phyloP scores from a whole-genome alignment of 2,797 vertebrate species.

The Phoebastria nigripes region DNA sequence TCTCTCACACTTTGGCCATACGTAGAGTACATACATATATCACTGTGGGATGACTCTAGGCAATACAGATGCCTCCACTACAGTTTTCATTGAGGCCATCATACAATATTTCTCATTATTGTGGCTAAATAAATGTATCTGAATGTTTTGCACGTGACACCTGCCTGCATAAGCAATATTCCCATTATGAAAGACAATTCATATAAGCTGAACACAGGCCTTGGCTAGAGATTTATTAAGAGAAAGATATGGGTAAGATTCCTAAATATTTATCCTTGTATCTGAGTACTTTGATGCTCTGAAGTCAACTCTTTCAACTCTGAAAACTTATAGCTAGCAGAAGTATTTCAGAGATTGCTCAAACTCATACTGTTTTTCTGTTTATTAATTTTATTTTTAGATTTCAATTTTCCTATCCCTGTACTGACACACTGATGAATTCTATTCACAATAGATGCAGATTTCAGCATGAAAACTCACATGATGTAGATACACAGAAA shows the following conservation, averaged over 20 bases:
- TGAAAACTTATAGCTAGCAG: not conserved
- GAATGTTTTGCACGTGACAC: not conserved
- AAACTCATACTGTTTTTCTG: not conserved
- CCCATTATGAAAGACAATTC: not conserved
- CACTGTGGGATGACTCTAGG: not conserved
- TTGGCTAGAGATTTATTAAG: not conserved
- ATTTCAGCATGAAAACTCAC: not conserved
- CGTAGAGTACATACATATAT: not conserved
- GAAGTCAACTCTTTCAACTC: not conserved
- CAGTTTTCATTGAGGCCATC: not conserved
- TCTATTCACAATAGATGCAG: not conserved
- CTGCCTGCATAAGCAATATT: not conserved
- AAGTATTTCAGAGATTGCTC: not conserved
- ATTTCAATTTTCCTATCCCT: not conserved
- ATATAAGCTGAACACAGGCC: not conserved
- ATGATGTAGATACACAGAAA: not conserved
- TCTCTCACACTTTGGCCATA: not conserved
- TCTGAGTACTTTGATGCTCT: not conserved
- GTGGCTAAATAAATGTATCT: not conserved
- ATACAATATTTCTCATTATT: not conserved
- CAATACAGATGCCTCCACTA: not conserved
- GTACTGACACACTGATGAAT: not conserved
- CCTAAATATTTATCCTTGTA: not conserved
- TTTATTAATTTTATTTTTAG: not conserved
- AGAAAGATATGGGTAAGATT: not conserved